phyloP scores from a whole-genome alignment of 2,797 vertebrate genomes.

The Merluccius polli region DNA sequence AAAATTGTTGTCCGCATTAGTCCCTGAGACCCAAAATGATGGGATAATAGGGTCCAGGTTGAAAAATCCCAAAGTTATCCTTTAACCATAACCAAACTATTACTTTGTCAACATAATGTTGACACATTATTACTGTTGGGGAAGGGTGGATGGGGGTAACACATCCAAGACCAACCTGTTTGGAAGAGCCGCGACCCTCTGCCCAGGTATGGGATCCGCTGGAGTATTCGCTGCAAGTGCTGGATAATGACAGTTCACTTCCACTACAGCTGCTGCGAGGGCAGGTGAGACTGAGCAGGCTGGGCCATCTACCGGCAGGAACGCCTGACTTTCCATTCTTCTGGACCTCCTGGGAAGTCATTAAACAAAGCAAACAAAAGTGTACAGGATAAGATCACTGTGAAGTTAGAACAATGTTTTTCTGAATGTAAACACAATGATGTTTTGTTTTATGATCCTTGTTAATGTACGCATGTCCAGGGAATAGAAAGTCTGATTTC shows the following conservation, averaged over 20 bases:
- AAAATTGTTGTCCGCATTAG: no score
- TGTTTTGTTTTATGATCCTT: not conserved
- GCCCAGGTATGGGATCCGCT: slow-evolving; percentile 86
- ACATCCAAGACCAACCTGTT: slow-evolving; percentile 66
- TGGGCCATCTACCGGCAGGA: slow-evolving; percentile 74
- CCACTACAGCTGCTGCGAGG: slow-evolving; percentile 81
- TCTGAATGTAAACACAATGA: not conserved
- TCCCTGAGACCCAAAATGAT: no score
- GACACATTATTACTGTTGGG: not conserved
- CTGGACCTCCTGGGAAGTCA: slow-evolving; percentile 74
- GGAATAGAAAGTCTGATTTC: not conserved
- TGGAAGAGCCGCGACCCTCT: slow-evolving; percentile 78
- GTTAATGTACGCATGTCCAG: not conserved
- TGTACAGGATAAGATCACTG: not conserved
- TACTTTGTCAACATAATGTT: not conserved
- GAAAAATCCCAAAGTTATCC: no score
- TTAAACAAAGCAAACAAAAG: not conserved
- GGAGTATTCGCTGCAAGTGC: slow-evolving; percentile 85
- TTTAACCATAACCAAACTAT: no score
- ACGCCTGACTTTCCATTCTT: slow-evolving; percentile 76
- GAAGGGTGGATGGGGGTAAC: not conserved
- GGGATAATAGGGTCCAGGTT: no score
- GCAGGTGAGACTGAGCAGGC: slow-evolving; percentile 75
- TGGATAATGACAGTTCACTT: slow-evolving; percentile 85
- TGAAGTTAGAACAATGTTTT: not conserved